Evolutionary conservation across 2,113 vertebrate species (phyloP), one percentile per base, ranked within the genome.

Genomic region (Dinomys branickii): DNA sequence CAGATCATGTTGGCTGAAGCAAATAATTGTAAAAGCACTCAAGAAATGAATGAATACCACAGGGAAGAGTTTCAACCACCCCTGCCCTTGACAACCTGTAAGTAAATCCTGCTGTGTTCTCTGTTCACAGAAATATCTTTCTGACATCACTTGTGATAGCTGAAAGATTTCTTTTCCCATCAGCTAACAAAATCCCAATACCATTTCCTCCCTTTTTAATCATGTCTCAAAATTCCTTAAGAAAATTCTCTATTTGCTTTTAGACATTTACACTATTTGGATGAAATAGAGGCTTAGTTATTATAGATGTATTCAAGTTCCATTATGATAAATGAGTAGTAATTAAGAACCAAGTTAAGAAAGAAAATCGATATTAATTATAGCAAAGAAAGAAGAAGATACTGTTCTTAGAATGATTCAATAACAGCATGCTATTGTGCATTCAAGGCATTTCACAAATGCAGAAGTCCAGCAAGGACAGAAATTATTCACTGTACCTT

Each of bases 11-110:
- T 97, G 98, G 98, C 95, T 98, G 98, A 96, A 99, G 98, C 98
- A 99, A 98, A 98, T 98, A 98, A 97, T 97, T 98, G 98, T 98
- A 98, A 98, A 97, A 96, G 97, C 94, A 98, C 97, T 99, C 97
- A 98, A 98, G 98, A 98, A 98, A 98, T 97, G 98, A 97, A 97
- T 88, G 92, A 94, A 95, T 98, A 98, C 98, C 96, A 98, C 90
- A 94, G 98, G 97, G 98, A 98, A 93, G 52, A 97, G 77, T 87
- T 93, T 91, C 88, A 92, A 58, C 95, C 56, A 94, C 6, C 0
- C 92, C 96, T 96, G 97, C 94, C 96, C 98, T 97, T 98, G 97
- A 98, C 98, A 98, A 98, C 97, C 96, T 98, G 96, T 97, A 97
- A 98, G 97, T 97, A 98, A 98, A 98, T 97, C 98, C 97, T 98